These are phyloP conservation scores for Clepsis dumicolana DNA, from an alignment of 2,888 invertebrate genomes.

Conservation along the genomic window DNA sequence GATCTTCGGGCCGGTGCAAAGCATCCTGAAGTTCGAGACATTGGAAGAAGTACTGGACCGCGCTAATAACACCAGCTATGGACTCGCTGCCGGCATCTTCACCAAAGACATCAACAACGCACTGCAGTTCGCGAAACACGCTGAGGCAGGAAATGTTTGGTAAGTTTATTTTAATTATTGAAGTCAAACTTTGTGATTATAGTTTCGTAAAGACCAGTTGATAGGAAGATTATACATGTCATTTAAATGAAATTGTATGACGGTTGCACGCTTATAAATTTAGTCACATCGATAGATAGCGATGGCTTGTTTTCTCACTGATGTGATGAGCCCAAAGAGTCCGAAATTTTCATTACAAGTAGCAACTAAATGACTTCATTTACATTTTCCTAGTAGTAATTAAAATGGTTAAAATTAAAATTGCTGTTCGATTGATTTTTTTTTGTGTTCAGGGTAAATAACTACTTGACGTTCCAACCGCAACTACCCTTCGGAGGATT, in stretches of 20 bases:
- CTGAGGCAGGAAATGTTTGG: conserved; percentile 92
- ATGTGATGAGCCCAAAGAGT: too few relatives aligned
- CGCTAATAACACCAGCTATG: conserved; percentile 91
- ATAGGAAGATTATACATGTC: too few relatives aligned
- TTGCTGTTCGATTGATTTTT: not conserved
- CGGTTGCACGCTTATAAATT: too few relatives aligned
- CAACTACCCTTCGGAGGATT: conserved; percentile 95
- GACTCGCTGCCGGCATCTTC: conserved; percentile 91
- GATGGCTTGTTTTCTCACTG: too few relatives aligned
- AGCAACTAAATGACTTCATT: too few relatives aligned
- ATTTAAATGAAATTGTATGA: too few relatives aligned
- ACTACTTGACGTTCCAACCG: conserved; percentile 84
- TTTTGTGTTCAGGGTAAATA: conserved; percentile 28
- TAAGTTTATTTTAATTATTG: conserved; percentile 30
- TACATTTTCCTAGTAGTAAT: too few relatives aligned
- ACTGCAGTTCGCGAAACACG: conserved; percentile 88
- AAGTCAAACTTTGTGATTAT: too few relatives aligned
- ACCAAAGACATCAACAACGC: conserved; percentile 91
- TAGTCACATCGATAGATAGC: too few relatives aligned
- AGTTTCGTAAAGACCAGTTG: too few relatives aligned
- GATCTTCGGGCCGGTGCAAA: conserved; percentile 95
- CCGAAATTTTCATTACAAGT: too few relatives aligned
- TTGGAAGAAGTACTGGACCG: conserved; percentile 90
- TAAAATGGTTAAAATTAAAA: too few relatives aligned
- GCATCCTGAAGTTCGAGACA: conserved; percentile 90